A percentile compares a stretch with the other conserved stretches of the same genome.
Evolutionary conservation across 2,797 vertebrate genomes (phyloP).

Genomic region (Siniperca obscura): DNA sequence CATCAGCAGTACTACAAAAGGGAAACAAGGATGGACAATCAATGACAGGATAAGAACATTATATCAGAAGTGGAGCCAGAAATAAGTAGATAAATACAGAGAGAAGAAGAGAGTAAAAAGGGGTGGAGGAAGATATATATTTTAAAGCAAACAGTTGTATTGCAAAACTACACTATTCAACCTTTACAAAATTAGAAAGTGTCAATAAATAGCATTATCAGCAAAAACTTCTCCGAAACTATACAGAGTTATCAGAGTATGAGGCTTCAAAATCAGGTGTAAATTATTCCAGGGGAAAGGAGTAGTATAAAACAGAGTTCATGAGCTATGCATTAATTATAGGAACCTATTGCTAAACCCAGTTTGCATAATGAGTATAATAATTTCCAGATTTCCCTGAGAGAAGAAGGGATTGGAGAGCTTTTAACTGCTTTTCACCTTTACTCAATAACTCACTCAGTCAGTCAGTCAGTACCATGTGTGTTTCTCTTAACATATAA

Average conservation of each 20-base stretch:
- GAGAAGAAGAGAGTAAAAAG: background rate
- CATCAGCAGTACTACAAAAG: slow-evolving; percentile 21
- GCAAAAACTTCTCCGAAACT: background rate
- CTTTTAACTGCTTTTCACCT: background rate
- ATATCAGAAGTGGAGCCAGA: slow-evolving; percentile 33
- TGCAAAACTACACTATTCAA: background rate
- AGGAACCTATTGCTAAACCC: background rate
- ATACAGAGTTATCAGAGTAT: background rate
- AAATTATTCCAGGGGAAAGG: background rate
- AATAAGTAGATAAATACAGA: background rate
- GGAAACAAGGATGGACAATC: slow-evolving; percentile 20
- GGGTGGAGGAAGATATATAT: background rate
- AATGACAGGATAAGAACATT: slow-evolving; percentile 31
- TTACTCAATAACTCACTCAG: background rate
- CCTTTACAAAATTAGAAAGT: background rate
- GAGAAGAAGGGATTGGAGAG: too few relatives aligned
- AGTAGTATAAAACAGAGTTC: background rate
- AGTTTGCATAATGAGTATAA: background rate
- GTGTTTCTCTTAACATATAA: background rate
- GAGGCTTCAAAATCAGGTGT: background rate
- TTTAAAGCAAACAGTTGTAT: background rate
- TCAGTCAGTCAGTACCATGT: background rate
- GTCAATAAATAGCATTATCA: background rate
- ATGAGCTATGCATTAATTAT: background rate
- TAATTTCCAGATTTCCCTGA: background rate